Evolutionary conservation across 2,888 invertebrate genomes (phyloP).

Genomic region (Drosophila pseudotakahashii): DNA sequence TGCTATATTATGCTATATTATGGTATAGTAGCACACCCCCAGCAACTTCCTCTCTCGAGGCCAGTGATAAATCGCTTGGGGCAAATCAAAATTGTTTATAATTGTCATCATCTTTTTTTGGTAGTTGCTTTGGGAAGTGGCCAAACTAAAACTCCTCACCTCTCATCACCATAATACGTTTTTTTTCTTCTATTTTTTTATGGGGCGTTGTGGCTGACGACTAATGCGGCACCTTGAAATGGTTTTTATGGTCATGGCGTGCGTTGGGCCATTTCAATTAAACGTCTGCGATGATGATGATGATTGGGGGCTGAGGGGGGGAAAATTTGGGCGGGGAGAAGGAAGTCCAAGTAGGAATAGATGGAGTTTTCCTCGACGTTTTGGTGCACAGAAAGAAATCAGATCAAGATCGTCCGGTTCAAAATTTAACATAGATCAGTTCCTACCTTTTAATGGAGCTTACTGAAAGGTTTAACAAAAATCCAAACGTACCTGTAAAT

Average conservation of each 20-base stretch:
- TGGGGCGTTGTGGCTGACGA: conserved; percentile 69
- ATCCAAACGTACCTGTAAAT: conserved; percentile 12
- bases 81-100: conserved; percentile 77
- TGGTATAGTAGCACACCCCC: conserved; percentile 6
- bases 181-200: conserved; percentile 5
- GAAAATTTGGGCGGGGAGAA: background rate
- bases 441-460: background rate
- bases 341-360: conserved; percentile 10
- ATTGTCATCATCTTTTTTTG: conserved; percentile 65
- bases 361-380: conserved; percentile 14
- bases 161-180: conserved; percentile 17
- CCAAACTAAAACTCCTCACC: conserved; percentile 8
- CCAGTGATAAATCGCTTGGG: conserved; percentile 59
- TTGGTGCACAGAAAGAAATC: conserved; percentile 5
- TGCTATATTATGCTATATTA: conserved; percentile 20
- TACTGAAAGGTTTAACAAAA: background rate
- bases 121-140: conserved; percentile 4
- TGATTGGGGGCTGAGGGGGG: conserved; percentile 8
- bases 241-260: conserved; percentile 69
- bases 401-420: no score
- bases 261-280: conserved; percentile 78
- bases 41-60: conserved; percentile 24
- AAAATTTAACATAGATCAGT: background rate
- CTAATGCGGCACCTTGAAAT: conserved; percentile 79
- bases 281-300: conserved; percentile 54